Percentiles rank a stretch among this genome's conserved stretches.
Conservation (phyloP, 2,888 invertebrate genomes). For the Saturnia japonica region DNA sequence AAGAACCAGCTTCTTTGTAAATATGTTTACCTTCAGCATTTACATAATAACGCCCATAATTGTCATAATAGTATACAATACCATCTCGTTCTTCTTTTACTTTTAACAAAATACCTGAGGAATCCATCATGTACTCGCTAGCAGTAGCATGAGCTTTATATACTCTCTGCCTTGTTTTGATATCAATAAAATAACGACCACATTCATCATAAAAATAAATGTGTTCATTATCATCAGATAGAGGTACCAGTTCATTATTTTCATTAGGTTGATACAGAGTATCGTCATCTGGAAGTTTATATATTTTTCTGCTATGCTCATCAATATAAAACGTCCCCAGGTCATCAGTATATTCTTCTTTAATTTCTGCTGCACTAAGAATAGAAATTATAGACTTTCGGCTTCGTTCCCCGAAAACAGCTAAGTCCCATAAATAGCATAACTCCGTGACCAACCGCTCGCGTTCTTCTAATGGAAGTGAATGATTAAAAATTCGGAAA, state of each 20-base stretch:
- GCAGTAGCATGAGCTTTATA: slow-evolving; percentile 67
- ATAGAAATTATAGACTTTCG: slow-evolving; percentile 71
- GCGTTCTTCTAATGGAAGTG: slow-evolving; percentile 57
- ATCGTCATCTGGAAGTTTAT: slow-evolving; percentile 56
- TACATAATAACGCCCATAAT: slow-evolving; percentile 70
- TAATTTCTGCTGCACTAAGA: slow-evolving; percentile 61
- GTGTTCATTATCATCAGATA: slow-evolving; percentile 61
- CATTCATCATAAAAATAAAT: slow-evolving; percentile 73
- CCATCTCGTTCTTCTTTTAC: slow-evolving; percentile 66
- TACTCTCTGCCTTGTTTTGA: slow-evolving; percentile 58
- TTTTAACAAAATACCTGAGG: slow-evolving; percentile 65
- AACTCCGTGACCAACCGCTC: slow-evolving; percentile 67
- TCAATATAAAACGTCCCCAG: slow-evolving; percentile 67
- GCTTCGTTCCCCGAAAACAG: slow-evolving; percentile 60
- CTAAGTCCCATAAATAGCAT: slow-evolving; percentile 67
- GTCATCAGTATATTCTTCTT: slow-evolving; percentile 69
- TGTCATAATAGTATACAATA: slow-evolving; percentile 66
- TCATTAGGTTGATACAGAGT: slow-evolving; percentile 67
- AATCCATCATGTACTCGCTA: slow-evolving; percentile 74
- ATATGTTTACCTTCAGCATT: slow-evolving; percentile 66
- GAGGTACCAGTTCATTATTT: slow-evolving; percentile 58
- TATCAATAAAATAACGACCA: slow-evolving; percentile 67
- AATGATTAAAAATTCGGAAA: slow-evolving; percentile 69
- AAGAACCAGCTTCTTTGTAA: slow-evolving; percentile 63
- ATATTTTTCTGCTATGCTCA: slow-evolving; percentile 68